Evolutionary conservation across 2,888 invertebrate genomes (phyloP), one percentile per base, ranked within the genome.

Genomic region (Anodontia alba): DNA sequence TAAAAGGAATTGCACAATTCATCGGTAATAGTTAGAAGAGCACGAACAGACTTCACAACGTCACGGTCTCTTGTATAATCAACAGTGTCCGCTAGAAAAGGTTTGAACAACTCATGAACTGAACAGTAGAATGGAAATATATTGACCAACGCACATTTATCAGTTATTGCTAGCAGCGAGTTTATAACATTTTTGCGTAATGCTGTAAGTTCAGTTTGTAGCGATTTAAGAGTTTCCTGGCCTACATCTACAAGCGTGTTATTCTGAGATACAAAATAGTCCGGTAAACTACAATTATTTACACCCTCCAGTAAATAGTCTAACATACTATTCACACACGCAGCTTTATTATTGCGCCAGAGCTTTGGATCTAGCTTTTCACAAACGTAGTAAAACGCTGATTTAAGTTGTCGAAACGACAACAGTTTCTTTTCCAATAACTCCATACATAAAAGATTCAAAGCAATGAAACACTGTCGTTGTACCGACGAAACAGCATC

Each of bases 261-360:
- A 73, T 90, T 89, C 68, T 86, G 82, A 10, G 81, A 81, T 12
- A 90, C 80, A 70, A 91, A 90, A 43, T 89, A 91, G 46, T 89
- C 85, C 10, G 89, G 88, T 7, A 91, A 73, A 29, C 83, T 83
- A 49, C 79, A 87, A 69, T 83, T 71, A 29, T 80, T 79, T 10
- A 91, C 72, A 57, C 80, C 78, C 26, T 89, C 83, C n/a, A 88
- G 33, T 7, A 91, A 77, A 17, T 77, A 73, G 31, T 91, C 89
- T 20, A 91, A 7, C 3, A 91, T 73, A 51, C 68, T 72, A 26
- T 90, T 84, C 1, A 89, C 83, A 76, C 84, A 86, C 3, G 80
- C 66, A 2, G 87, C 88, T 0, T 88, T 87, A 72, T 87, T 87
- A 23, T 78, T 79, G 20, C 83, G 76, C 91, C 91, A 91, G n/a